phyloP scores from a whole-genome alignment of 2,113 vertebrate species.

The Eulemur rufifrons region DNA sequence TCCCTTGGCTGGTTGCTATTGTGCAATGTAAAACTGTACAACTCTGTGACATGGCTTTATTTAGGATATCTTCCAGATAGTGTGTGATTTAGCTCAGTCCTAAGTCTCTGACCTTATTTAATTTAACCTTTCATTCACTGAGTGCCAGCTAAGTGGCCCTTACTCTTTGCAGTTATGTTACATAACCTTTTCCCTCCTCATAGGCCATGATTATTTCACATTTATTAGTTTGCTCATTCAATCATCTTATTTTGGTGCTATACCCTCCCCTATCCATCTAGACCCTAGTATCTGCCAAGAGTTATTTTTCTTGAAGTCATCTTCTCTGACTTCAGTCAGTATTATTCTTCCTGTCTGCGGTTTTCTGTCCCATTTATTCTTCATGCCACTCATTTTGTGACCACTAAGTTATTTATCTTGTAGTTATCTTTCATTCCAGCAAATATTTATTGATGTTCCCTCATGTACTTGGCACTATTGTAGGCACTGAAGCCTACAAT shows the following conservation, averaged over 20 bases:
- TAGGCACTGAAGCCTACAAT: background rate
- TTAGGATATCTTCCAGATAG: background rate
- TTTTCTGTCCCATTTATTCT: background rate
- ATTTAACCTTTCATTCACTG: background rate
- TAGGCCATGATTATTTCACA: background rate
- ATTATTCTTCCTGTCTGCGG: background rate
- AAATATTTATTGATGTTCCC: background rate
- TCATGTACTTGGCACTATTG: background rate
- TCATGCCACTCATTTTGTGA: background rate
- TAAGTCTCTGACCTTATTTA: background rate
- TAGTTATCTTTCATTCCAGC: background rate
- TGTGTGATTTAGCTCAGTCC: background rate
- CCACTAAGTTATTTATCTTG: background rate
- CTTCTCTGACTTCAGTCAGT: background rate
- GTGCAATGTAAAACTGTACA: background rate
- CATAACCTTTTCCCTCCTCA: background rate
- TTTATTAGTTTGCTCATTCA: background rate
- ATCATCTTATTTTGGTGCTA: background rate
- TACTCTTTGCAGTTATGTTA: background rate
- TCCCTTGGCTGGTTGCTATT: background rate
- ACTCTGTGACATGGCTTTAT: background rate
- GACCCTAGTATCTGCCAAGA: background rate
- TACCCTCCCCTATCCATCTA: background rate
- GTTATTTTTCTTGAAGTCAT: background rate
- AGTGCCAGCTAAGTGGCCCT: background rate